phyloP scores from a whole-genome alignment of 2,888 invertebrate genomes.

The Dynastes tityus region DNA sequence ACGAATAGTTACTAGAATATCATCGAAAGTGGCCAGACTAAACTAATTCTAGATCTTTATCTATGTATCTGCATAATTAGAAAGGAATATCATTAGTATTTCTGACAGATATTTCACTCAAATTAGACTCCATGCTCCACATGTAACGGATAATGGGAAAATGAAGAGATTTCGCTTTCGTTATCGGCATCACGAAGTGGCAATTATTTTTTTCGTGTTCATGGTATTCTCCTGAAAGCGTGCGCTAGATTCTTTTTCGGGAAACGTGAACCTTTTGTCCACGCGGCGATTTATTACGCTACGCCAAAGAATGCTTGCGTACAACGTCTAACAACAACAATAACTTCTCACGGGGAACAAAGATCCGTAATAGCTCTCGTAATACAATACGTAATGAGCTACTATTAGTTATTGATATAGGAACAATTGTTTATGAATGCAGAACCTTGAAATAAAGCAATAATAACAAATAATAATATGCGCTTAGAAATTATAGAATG shows the following conservation, averaged over 20 bases:
- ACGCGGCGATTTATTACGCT: conserved; percentile 13
- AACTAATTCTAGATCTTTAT: no score
- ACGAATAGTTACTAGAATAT: no score
- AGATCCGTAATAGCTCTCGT: conserved; percentile 38
- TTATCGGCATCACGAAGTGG: conserved; percentile 19
- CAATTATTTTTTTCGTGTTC: conserved; percentile 15
- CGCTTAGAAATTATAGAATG: neutral
- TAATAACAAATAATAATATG: neutral
- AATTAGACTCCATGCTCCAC: no score
- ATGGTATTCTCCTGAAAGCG: conserved; percentile 5
- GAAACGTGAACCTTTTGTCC: conserved; percentile 37
- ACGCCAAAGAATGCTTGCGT: conserved; percentile 2
- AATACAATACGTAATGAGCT: conserved; percentile 43
- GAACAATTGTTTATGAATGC: conserved; percentile 17
- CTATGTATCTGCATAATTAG: no score
- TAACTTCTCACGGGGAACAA: conserved; percentile 30
- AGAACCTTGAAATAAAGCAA: conserved; percentile 34
- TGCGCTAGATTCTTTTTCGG: conserved; percentile 11
- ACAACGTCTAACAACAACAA: conserved; percentile 5
- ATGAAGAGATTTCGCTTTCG: neutral
- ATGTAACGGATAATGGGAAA: neutral
- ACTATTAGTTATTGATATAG: conserved; percentile 7
- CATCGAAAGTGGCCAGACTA: no score
- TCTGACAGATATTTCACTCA: no score
- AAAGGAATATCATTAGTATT: no score